A percentile compares a stretch with the other conserved stretches of the same genome.
Conservation (phyloP, 1,140 invertebrate species). For the Tenebrio molitor region DNA sequence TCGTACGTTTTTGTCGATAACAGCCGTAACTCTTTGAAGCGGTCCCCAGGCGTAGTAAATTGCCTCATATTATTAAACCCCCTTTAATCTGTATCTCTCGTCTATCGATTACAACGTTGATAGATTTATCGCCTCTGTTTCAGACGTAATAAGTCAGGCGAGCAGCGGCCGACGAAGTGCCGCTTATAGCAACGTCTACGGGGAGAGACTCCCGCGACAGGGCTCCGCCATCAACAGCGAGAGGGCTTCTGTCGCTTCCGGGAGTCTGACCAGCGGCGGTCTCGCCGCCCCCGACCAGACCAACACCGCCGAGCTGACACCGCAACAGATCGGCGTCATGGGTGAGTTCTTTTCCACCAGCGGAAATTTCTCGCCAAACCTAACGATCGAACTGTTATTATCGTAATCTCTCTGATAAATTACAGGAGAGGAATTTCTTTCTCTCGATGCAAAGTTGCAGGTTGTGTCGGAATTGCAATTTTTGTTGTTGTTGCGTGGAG, state of each 20-base stretch:
- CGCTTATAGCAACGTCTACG: slow-evolving; percentile 58
- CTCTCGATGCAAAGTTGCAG: no score
- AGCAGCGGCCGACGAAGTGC: slow-evolving; percentile 63
- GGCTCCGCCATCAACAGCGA: slow-evolving; percentile 63
- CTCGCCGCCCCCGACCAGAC: slow-evolving; percentile 55
- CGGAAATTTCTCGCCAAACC: background rate
- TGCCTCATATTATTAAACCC: slow-evolving; percentile 39
- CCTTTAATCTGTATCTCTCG: slow-evolving; percentile 22
- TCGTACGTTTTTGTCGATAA: slow-evolving; percentile 26
- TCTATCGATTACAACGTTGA: slow-evolving; percentile 17
- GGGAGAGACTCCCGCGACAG: slow-evolving; percentile 58
- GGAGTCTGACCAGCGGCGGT: slow-evolving; percentile 66
- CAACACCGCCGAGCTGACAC: slow-evolving; percentile 70
- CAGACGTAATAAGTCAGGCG: slow-evolving; percentile 63
- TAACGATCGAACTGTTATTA: background rate
- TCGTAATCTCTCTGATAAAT: slow-evolving; percentile 8
- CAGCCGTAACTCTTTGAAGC: slow-evolving; percentile 23
- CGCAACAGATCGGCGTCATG: slow-evolving; percentile 79
- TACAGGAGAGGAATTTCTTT: background rate
- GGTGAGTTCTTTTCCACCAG: slow-evolving; percentile 67
- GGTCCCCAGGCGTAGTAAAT: slow-evolving; percentile 21
- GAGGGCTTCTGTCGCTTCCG: slow-evolving; percentile 73
- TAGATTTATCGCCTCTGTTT: slow-evolving; percentile 46
- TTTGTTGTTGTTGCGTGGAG: background rate
- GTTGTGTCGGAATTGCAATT: background rate